Evolutionary conservation across 2,113 vertebrate species (phyloP).

Genomic region (Calypte anna): DNA sequence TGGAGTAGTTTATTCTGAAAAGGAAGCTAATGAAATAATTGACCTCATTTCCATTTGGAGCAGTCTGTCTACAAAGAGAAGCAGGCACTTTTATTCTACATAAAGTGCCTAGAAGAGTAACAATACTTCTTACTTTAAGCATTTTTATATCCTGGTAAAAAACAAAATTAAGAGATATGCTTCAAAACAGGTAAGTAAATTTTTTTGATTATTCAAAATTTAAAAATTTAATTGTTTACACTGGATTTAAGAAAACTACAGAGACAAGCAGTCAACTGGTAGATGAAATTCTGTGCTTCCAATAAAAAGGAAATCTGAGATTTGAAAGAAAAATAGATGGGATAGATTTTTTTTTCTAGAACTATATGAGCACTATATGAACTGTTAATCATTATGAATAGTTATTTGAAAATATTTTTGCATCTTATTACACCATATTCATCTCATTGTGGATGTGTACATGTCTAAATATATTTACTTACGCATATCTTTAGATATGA

Average conservation of each 20-base stretch:
- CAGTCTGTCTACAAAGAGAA: constrained; percentile 22
- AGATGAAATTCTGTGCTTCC: not conserved
- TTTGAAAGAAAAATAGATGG: not conserved
- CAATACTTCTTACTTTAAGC: not conserved
- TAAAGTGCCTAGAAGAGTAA: not conserved
- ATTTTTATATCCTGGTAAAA: not conserved
- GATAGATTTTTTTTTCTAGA: not conserved
- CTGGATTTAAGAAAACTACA: not conserved
- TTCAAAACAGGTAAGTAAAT: not conserved
- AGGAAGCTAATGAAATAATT: constrained; percentile 62
- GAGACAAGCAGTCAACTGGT: not conserved
- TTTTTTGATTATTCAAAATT: not conserved
- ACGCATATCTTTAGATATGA: not conserved
- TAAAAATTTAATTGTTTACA: not conserved
- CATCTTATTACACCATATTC: not conserved
- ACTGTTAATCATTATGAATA: not conserved
- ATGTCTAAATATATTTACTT: not conserved
- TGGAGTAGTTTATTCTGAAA: constrained; percentile 12
- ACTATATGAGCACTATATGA: rapidly evolving
- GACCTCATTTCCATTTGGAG: constrained; percentile 13
- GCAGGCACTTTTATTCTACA: not conserved
- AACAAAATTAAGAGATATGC: not conserved
- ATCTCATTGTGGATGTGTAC: not conserved
- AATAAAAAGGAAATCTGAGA: not conserved
- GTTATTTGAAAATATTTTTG: not conserved